Percentiles rank a stretch among this genome's conserved stretches.
Evolutionary conservation across 2,888 invertebrate genomes (phyloP).

Genomic region (Leptopterna dolabrata): DNA sequence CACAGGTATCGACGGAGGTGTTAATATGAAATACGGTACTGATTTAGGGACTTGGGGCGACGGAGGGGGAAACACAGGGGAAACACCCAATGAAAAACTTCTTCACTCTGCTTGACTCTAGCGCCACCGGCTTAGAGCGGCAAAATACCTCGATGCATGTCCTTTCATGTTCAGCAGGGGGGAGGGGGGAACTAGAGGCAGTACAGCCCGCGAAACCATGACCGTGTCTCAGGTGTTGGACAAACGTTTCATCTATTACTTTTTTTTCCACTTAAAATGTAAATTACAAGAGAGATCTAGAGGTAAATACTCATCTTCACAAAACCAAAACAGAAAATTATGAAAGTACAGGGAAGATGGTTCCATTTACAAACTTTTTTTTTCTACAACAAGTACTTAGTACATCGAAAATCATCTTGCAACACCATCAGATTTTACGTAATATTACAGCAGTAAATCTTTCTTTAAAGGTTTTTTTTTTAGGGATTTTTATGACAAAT

Average conservation of each 20-base stretch:
- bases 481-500: neutral
- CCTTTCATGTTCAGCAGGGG: neutral
- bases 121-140: constrained; percentile 18
- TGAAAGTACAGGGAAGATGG: neutral
- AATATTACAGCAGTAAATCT: neutral
- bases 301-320: neutral
- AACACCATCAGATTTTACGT: neutral
- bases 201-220: neutral
- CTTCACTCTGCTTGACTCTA: constrained; percentile 36
- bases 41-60: neutral
- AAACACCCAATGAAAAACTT: neutral
- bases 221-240: neutral
- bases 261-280: neutral
- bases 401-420: constrained; percentile 6
- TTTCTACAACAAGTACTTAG: neutral
- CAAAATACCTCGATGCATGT: neutral
- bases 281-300: neutral
- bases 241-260: neutral
- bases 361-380: neutral
- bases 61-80: neutral
- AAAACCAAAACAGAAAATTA: neutral
- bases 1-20: neutral
- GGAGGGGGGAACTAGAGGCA: neutral
- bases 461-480: neutral
- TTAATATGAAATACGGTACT: neutral